These are phyloP conservation scores for Apostichopus californicus DNA, from an alignment of 35 echinoderm and acorn worm species.

Conservation along the genomic window DNA sequence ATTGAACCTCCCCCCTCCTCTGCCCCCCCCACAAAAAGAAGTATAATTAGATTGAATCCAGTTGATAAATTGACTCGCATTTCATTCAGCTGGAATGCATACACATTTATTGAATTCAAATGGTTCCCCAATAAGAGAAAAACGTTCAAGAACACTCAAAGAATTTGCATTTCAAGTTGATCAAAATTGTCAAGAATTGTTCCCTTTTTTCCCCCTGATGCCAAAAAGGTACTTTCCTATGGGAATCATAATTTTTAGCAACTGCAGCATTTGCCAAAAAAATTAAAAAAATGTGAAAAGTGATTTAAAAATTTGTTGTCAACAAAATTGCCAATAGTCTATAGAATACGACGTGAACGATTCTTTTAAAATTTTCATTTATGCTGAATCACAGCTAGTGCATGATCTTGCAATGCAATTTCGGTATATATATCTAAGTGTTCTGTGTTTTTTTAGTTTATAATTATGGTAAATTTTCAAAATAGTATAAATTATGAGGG, in stretches of 20 bases:
- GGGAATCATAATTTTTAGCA: not conserved
- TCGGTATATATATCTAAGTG: too few species aligned
- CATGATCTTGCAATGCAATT: not conserved
- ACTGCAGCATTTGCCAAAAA: not conserved
- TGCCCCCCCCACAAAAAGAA: too few species aligned
- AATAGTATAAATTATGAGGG: too few species aligned
- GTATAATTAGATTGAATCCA: not conserved
- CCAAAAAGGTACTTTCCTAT: not conserved
- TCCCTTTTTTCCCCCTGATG: not conserved
- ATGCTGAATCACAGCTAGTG: not conserved
- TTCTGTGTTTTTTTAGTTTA: too few species aligned
- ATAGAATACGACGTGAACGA: not conserved
- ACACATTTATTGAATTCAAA: too few species aligned
- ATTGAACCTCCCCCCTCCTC: too few species aligned
- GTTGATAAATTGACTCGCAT: not conserved
- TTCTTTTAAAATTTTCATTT: not conserved
- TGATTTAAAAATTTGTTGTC: not conserved
- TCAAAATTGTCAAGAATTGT: not conserved
- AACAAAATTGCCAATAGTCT: not conserved
- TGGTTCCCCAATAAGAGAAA: too few species aligned
- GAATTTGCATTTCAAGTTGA: not conserved
- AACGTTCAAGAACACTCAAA: not conserved
- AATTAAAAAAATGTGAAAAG: not conserved
- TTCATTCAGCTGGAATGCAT: not conserved
- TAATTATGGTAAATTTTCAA: too few species aligned